Percentiles rank a stretch among this genome's conserved stretches.
These are phyloP conservation scores for Chelonoidis abingdonii DNA, from an alignment of 2,113 vertebrate genomes.

Conservation along the genomic window DNA sequence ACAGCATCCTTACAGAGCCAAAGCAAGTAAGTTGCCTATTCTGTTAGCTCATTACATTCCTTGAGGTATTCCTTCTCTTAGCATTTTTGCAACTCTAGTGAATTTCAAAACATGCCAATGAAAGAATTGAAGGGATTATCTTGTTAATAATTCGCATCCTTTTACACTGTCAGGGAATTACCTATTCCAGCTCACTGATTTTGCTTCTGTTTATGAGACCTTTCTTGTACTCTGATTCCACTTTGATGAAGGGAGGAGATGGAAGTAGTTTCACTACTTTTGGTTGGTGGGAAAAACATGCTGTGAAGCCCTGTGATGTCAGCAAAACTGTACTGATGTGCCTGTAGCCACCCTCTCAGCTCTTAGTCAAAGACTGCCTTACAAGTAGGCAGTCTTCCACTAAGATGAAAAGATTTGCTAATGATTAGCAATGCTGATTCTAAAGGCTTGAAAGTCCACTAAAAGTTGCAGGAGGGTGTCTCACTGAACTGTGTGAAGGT, in stretches of 20 bases:
- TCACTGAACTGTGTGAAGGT: background rate
- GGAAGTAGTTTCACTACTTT: background rate
- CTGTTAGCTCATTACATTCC: background rate
- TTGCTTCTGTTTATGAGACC: background rate
- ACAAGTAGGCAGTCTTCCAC: background rate
- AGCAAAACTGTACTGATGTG: background rate
- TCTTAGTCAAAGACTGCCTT: background rate
- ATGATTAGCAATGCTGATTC: background rate
- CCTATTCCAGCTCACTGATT: background rate
- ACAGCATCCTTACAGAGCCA: background rate
- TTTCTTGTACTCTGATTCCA: background rate
- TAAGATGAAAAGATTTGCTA: background rate
- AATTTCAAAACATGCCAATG: background rate
- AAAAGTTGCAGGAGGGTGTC: background rate
- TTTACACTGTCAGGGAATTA: background rate
- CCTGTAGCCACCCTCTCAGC: background rate
- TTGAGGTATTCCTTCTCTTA: background rate
- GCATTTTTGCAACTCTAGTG: background rate
- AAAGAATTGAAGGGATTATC: background rate
- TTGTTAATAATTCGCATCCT: background rate
- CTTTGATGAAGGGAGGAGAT: background rate
- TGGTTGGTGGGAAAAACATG: background rate
- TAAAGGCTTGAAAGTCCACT: background rate
- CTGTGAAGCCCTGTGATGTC: background rate
- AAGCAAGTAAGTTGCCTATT: background rate